These are phyloP conservation scores for Epizoanthus ramosus DNA, from an alignment of 92 coral and sea anemone species.

Conservation along the genomic window DNA sequence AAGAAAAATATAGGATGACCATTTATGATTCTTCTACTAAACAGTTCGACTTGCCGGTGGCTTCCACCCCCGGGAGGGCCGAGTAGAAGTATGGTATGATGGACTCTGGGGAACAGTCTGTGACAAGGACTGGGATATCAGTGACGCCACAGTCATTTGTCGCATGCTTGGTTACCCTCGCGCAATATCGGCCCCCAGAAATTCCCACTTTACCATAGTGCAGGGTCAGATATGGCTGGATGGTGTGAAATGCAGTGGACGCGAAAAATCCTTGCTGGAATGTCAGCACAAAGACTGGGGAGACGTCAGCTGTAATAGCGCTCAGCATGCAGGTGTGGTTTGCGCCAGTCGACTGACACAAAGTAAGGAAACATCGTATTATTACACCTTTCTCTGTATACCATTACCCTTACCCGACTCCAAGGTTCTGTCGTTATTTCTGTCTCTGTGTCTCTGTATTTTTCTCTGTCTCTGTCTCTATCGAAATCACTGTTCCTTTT, in stretches of 20 bases:
- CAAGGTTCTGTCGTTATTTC: too few relatives aligned
- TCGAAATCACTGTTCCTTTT: too few relatives aligned
- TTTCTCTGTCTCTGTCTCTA: too few relatives aligned
- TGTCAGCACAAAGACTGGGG: conserved; percentile 25
- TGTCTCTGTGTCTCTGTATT: too few relatives aligned
- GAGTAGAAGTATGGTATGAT: conserved; percentile 29
- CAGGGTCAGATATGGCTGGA: conserved; percentile 35
- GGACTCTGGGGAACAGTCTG: conserved; percentile 29
- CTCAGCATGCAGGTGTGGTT: conserved; percentile 6
- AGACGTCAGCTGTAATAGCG: not conserved
- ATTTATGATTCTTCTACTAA: not conserved
- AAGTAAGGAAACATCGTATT: not conserved
- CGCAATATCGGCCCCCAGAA: conserved; percentile 10
- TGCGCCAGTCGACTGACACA: conserved; percentile 1
- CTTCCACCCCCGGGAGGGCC: conserved; percentile 23
- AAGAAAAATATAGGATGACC: too few relatives aligned
- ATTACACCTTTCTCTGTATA: too few relatives aligned
- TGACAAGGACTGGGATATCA: conserved; percentile 27
- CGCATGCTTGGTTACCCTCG: conserved; percentile 34
- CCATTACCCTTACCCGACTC: too few relatives aligned
- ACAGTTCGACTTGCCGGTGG: conserved; percentile 35
- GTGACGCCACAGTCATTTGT: conserved; percentile 19
- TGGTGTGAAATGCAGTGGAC: conserved; percentile 14
- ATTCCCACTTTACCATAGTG: conserved; percentile 8
- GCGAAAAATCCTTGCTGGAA: conserved; percentile 1